These are phyloP conservation scores for Macrosoma leucophasiata DNA, from an alignment of 2,888 invertebrate genomes.

Conservation along the genomic window DNA sequence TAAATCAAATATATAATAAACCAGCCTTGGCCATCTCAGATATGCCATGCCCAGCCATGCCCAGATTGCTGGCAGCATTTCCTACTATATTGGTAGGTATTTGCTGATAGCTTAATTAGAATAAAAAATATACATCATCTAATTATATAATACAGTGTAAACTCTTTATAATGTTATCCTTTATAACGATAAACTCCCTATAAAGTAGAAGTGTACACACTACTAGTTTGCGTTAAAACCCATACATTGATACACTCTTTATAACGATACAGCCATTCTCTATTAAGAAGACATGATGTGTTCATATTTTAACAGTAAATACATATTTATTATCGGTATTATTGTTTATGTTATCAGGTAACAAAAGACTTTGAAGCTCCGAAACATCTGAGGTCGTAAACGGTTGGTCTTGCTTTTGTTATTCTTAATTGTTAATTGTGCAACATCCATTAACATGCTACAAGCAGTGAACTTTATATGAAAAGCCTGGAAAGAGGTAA, in stretches of 20 bases:
- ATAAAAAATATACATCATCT: too few species aligned
- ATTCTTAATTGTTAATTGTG: slow-evolving; percentile 9
- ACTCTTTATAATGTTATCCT: too few species aligned
- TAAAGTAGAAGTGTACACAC: too few species aligned
- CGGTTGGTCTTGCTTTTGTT: slow-evolving; percentile 11
- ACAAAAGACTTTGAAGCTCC: slow-evolving; percentile 10
- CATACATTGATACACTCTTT: slow-evolving; percentile 4
- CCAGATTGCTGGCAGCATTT: too few species aligned
- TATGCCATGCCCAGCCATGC: too few species aligned
- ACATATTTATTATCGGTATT: slow-evolving; percentile 3
- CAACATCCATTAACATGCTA: slow-evolving; percentile 29
- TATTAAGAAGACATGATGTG: slow-evolving; percentile 7
- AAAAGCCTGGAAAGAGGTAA: slow-evolving; percentile 17
- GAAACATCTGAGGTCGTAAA: slow-evolving; percentile 10
- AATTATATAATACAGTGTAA: too few species aligned
- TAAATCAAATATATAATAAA: too few species aligned
- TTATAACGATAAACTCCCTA: too few species aligned
- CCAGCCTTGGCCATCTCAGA: too few species aligned
- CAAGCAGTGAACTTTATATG: slow-evolving; percentile 21
- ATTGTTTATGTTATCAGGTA: slow-evolving; percentile 10
- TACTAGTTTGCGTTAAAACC: slow-evolving; percentile 7
- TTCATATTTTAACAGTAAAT: slow-evolving; percentile 8
- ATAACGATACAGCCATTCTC: slow-evolving; percentile 6
- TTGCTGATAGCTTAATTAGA: too few species aligned
- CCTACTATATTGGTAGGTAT: too few species aligned